Evolutionary conservation across 2,113 vertebrate genomes (phyloP).

Genomic region (Dasyurus viverrinus): DNA sequence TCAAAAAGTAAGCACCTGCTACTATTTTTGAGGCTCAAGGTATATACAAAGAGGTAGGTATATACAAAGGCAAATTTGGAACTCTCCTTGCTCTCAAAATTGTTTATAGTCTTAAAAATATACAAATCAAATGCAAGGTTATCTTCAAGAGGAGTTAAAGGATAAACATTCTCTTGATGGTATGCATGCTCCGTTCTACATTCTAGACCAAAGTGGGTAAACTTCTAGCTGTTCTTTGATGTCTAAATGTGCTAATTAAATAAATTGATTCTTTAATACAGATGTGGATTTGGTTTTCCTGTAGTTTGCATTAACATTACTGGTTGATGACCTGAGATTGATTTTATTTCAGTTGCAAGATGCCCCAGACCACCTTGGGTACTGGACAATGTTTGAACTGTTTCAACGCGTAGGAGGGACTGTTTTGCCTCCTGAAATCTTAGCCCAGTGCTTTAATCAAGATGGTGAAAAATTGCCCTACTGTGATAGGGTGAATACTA

Average conservation of each 20-base stretch:
- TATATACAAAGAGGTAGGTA: not conserved
- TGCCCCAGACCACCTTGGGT: constrained; percentile 87
- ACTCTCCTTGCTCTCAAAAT: not conserved
- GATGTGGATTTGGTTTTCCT: not conserved
- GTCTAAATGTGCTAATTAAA: not conserved
- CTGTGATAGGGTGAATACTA: not conserved
- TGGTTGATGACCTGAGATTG: constrained; percentile 6
- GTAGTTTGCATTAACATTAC: not conserved
- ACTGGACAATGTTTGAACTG: constrained; percentile 86
- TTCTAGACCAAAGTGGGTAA: not conserved
- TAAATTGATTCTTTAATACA: constrained; percentile 20
- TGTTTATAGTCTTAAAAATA: not conserved
- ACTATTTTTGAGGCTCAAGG: not conserved
- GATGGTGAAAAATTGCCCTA: not conserved
- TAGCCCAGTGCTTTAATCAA: constrained; percentile 70
- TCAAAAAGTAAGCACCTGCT: not conserved
- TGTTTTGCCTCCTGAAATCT: constrained; percentile 85
- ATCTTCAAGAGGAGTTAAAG: not conserved
- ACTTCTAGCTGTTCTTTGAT: constrained; percentile 18
- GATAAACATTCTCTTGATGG: not conserved
- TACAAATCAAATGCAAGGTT: not conserved
- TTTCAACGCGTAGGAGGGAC: constrained; percentile 85
- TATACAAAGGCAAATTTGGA: not conserved
- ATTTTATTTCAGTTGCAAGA: constrained; percentile 82
- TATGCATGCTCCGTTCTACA: not conserved